A percentile compares a stretch with the other conserved stretches of the same genome.
Conservation (phyloP, 2,888 invertebrate genomes). For the Cerceris rybyensis region DNA sequence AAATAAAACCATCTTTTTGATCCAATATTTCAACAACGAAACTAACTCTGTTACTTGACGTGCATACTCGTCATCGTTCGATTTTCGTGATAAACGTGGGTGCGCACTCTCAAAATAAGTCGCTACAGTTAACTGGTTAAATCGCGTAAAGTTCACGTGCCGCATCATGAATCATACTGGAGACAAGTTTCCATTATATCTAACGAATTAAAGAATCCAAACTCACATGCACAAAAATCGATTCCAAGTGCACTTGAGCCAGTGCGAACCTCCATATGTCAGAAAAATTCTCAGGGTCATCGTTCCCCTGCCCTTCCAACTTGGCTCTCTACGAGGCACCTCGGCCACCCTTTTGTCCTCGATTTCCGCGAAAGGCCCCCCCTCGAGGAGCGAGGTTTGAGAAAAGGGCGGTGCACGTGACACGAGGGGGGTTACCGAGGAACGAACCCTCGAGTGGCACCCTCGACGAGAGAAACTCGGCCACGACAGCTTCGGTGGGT, state of each 20-base stretch:
- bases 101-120: too few relatives aligned
- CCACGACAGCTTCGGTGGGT: constrained; percentile 24
- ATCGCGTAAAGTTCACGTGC: too few relatives aligned
- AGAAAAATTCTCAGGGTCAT: constrained; percentile 26
- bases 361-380: constrained; percentile 17
- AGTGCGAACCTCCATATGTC: constrained; percentile 45
- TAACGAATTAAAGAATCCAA: not conserved
- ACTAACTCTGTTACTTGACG: too few relatives aligned
- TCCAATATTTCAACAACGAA: too few relatives aligned
- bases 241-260: constrained; percentile 1
- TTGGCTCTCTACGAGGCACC: constrained; percentile 26
- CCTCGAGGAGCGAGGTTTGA: constrained; percentile 29
- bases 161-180: too few relatives aligned
- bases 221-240: constrained; percentile 14
- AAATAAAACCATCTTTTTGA: too few relatives aligned
- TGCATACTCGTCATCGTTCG: too few relatives aligned
- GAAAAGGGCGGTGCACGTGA: constrained; percentile 55
- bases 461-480: constrained; percentile 45
- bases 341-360: constrained; percentile 4
- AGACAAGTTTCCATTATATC: too few relatives aligned
- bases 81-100: too few relatives aligned
- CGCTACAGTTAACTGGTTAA: too few relatives aligned
- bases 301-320: constrained; percentile 31
- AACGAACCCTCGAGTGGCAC: constrained; percentile 40
- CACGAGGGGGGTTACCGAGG: constrained; percentile 23